These are phyloP conservation scores for Sminthurinus signatus DNA, from an alignment of 1,140 invertebrate species.

Conservation along the genomic window DNA sequence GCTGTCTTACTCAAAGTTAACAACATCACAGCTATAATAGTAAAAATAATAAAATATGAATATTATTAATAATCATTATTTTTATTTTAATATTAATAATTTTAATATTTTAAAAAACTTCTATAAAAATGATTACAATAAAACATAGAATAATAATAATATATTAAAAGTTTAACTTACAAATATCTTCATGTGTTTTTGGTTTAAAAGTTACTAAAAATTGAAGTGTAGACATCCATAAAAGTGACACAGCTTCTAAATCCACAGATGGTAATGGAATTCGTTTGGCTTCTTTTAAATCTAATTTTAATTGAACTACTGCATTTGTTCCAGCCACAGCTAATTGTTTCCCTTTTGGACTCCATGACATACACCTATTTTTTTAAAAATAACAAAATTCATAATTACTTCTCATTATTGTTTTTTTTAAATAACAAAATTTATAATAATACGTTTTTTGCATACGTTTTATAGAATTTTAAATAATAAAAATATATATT, in stretches of 20 bases:
- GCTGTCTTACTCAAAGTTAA: constrained; percentile 4
- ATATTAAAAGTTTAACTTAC: no score
- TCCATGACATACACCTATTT: constrained; percentile 9
- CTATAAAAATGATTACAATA: no score
- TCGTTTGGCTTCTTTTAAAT: constrained; percentile 4
- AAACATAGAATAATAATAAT: no score
- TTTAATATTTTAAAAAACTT: no score
- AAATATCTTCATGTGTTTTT: background rate
- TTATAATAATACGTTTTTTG: background rate
- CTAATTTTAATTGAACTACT: constrained; percentile 3
- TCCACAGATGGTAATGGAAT: background rate
- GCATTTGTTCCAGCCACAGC: background rate
- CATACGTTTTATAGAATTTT: background rate
- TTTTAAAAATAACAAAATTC: background rate
- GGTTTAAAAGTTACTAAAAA: constrained; percentile 6
- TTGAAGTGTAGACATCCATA: constrained; percentile 1
- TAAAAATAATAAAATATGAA: background rate
- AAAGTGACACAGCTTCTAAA: background rate
- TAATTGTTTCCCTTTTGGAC: constrained; percentile 13
- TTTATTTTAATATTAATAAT: no score
- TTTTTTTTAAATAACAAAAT: background rate
- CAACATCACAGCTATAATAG: background rate
- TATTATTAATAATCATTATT: background rate
- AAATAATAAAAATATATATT: no score
- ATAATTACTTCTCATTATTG: background rate